A percentile compares a stretch with the other conserved stretches of the same genome.
Evolutionary conservation across 2,888 invertebrate genomes (phyloP).

Genomic region (Tineola bisselliella): DNA sequence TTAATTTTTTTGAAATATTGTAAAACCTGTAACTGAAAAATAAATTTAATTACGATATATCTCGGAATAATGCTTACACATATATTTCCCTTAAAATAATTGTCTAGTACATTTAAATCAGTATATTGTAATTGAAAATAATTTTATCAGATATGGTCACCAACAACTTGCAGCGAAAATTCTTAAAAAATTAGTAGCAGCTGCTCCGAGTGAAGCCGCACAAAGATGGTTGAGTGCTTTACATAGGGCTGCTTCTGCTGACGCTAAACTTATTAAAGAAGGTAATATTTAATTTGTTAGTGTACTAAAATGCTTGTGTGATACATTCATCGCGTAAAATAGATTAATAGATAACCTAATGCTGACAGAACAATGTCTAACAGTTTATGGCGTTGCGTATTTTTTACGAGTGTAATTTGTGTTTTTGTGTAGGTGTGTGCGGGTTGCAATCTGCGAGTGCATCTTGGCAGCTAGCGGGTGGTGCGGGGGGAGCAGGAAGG

Average conservation of each 20-base stretch:
- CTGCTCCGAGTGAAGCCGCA: slow-evolving; percentile 86
- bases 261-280: slow-evolving; percentile 69
- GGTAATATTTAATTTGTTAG: slow-evolving; percentile 27
- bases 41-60: too few relatives aligned
- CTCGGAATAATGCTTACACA: too few relatives aligned
- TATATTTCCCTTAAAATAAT: too few relatives aligned
- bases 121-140: too few relatives aligned
- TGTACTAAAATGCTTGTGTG: neutral
- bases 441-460: slow-evolving; percentile 38
- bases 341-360: too few relatives aligned
- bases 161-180: slow-evolving; percentile 75
- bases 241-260: slow-evolving; percentile 79
- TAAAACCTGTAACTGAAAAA: too few relatives aligned
- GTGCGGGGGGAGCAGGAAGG: slow-evolving; percentile 24
- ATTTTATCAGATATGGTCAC: slow-evolving; percentile 73
- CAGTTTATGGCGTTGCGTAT: too few relatives aligned
- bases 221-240: slow-evolving; percentile 89
- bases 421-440: slow-evolving; percentile 31
- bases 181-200: slow-evolving; percentile 70
- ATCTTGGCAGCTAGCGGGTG: slow-evolving; percentile 32
- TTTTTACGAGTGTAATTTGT: too few relatives aligned
- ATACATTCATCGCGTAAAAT: too few relatives aligned
- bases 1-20: too few relatives aligned
- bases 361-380: too few relatives aligned
- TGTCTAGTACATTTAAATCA: too few relatives aligned